Evolutionary conservation across 2,113 vertebrate species (phyloP).

Genomic region (Anguilla japonica): DNA sequence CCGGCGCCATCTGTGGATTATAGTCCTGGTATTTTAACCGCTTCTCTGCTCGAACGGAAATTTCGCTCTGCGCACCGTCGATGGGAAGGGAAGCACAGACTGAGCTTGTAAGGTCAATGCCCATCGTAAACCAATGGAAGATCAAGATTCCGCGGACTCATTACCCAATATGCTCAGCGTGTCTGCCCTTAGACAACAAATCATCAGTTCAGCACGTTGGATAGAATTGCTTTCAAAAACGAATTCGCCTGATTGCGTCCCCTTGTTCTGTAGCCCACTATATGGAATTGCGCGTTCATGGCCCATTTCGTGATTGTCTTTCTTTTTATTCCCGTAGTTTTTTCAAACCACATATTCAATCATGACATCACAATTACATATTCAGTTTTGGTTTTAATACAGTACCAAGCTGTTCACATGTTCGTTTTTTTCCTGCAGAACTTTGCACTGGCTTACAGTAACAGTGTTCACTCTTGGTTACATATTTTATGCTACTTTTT

Average conservation of each 20-base stretch:
- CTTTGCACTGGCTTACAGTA: too few relatives aligned
- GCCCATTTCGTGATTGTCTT: neutral
- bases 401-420: too few relatives aligned
- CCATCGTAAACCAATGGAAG: neutral
- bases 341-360: too few relatives aligned
- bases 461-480: too few relatives aligned
- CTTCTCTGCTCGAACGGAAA: neutral
- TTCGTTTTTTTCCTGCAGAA: too few relatives aligned
- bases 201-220: neutral
- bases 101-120: neutral
- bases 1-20: conserved; percentile 13
- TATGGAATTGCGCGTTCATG: neutral
- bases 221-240: neutral
- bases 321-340: too few relatives aligned
- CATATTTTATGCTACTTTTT: too few relatives aligned
- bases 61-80: neutral
- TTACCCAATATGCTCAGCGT: neutral
- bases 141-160: neutral
- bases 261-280: neutral
- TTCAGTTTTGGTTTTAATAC: too few relatives aligned
- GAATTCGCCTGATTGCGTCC: neutral
- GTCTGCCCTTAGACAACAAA: neutral
- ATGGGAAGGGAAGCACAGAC: neutral
- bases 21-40: conserved; percentile 1
- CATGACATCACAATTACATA: too few relatives aligned